Base-by-base conservation (phyloP, 2,113 vertebrate species). In the Nibea coibor region DNA sequence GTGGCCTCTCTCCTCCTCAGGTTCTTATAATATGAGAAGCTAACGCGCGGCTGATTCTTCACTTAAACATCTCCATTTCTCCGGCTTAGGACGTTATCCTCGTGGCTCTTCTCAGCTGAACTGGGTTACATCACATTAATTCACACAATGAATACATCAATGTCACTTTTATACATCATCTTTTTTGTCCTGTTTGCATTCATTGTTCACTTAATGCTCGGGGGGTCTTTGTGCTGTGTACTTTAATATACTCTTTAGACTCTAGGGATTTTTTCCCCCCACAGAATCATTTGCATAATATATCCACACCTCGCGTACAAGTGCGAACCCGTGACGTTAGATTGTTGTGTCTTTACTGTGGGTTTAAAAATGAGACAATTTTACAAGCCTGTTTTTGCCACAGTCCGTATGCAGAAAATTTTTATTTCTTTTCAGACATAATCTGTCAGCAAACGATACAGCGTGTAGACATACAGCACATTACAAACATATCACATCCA, bases 271-370 rank as follows among this genome's bases (percentile, higher is more conserved):
- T 95, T 85, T 8, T 2, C 31, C 31, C 31, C 31, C 31, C 95
- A 96, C 94, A 96, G 93, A 96, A 97, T 95, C 91, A 91, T 96
- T 96, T 96, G 96, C 93, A 95, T 96, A 95, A 95, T 79, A 94
- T 96, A 89, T 94, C 93, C 95, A 94, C 96, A 94, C 95, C 94
- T 94, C 96, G 96, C 96, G 91, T 95, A 95, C 93, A 95, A 95
- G 91, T 95, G 96, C 31, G 1, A 35, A 35, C 31, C 31, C 1
- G 88, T 84, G 12, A 45, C 11, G 4, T 4, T 47, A 47, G 14
- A 7, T 17, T 50, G 1, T 50, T 50, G 8, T 50, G 4, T 19
- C 19, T 50, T 50, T 50, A 96, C 94, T 95, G 87, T 92, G 92
- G 95, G 85, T 96, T 96, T 93, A 94, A 96, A 97, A 97, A 94